These are phyloP conservation scores for Panagrolaimus sp. DNA, from an alignment of 1,140 invertebrate genomes.

Conservation along the genomic window DNA sequence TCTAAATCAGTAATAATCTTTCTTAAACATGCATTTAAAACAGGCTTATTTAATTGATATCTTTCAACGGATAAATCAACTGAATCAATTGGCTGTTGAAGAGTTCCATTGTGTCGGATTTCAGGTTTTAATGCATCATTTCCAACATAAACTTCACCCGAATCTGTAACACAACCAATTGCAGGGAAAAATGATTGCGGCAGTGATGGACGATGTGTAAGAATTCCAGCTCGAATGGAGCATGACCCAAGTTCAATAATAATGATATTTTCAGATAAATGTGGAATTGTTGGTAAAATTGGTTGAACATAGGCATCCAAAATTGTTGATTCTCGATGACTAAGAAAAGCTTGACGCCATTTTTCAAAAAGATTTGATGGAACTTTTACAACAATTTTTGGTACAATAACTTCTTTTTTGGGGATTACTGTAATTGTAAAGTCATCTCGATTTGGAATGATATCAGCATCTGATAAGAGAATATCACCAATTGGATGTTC, in stretches of 20 bases:
- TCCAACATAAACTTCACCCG: conserved; percentile 62
- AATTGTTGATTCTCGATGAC: conserved; percentile 64
- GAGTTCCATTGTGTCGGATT: conserved; percentile 43
- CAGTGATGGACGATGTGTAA: conserved; percentile 64
- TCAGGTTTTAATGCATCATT: conserved; percentile 64
- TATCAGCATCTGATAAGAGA: conserved; percentile 51
- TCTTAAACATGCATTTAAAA: conserved; percentile 44
- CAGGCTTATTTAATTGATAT: conserved; percentile 62
- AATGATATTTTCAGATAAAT: conserved; percentile 62
- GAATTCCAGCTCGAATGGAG: conserved; percentile 66
- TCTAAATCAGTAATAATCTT: conserved; percentile 49
- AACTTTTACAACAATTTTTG: conserved; percentile 48
- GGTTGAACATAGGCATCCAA: conserved; percentile 64
- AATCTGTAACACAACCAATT: conserved; percentile 63
- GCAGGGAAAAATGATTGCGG: conserved; percentile 67
- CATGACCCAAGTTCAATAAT: conserved; percentile 67
- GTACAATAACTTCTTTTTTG: conserved; percentile 9
- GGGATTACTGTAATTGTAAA: conserved; percentile 26
- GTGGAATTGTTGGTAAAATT: conserved; percentile 53
- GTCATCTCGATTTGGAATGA: conserved; percentile 44
- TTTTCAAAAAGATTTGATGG: conserved; percentile 59
- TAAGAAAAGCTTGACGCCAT: conserved; percentile 64
- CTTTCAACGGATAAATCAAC: conserved; percentile 63
- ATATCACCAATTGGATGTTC: conserved; percentile 55
- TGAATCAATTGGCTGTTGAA: conserved; percentile 61